Evolutionary conservation across 2,797 vertebrate genomes (phyloP).

Genomic region (Eulemur albifrons): DNA sequence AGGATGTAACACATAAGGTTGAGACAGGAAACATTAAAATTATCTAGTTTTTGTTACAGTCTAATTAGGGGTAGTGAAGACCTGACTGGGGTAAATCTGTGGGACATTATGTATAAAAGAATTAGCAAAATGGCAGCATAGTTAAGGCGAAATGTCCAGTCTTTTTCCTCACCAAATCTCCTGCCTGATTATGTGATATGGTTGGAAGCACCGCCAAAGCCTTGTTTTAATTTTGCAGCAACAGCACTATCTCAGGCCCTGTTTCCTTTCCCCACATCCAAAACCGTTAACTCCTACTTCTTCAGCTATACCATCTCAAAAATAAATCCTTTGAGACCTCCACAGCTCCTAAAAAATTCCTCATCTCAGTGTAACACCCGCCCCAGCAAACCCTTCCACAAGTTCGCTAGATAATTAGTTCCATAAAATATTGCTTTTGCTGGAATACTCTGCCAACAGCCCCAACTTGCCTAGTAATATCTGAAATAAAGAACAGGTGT

Average conservation of each 20-base stretch:
- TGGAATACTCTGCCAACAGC: conserved; percentile 36
- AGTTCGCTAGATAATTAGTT: conserved; percentile 31
- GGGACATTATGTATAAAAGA: not conserved
- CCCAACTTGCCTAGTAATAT: conserved; percentile 20
- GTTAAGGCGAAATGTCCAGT: conserved; percentile 12
- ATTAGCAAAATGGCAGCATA: not conserved
- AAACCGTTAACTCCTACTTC: not conserved
- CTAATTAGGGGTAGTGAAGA: not conserved
- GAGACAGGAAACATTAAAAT: conserved; percentile 7
- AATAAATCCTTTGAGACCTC: not conserved
- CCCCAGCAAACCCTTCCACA: not conserved
- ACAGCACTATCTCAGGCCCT: conserved; percentile 3
- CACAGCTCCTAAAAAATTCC: conserved; percentile 11
- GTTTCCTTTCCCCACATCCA: not conserved
- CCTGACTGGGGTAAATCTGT: not conserved
- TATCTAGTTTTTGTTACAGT: not conserved
- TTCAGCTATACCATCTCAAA: not conserved
- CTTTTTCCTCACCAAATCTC: conserved; percentile 23
- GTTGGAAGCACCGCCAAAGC: not conserved
- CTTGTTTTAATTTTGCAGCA: conserved; percentile 30
- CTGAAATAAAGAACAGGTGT: conserved; percentile 29
- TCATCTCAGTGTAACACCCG: not conserved
- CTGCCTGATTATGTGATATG: not conserved
- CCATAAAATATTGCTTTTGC: conserved; percentile 25
- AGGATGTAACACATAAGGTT: not conserved